Percentiles rank a stretch among this genome's conserved stretches.
Conservation (phyloP, 1,140 invertebrate species). For the Drosophila insularis region DNA sequence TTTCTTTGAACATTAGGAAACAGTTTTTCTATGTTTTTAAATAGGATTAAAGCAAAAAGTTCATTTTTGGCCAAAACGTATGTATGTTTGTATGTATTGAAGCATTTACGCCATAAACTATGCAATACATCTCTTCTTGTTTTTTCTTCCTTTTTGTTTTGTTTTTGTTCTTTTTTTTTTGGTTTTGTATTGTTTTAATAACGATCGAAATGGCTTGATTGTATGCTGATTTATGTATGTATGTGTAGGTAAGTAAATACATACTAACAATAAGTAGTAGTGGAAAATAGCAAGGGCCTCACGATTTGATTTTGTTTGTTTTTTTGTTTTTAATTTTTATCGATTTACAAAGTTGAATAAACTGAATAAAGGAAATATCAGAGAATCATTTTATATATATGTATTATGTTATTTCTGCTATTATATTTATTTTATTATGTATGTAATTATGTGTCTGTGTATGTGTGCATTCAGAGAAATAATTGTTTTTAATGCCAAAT, state of each 20-base stretch:
- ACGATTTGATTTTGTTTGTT: no score
- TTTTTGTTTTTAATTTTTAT: no score
- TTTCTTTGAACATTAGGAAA: constrained; percentile 66
- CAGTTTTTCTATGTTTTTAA: constrained; percentile 30
- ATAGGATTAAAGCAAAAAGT: constrained; percentile 43
- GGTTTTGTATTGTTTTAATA: constrained; percentile 31
- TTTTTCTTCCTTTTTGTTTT: not conserved
- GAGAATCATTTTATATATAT: not conserved
- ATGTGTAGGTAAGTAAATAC: constrained; percentile 11
- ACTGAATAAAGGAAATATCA: constrained; percentile 2
- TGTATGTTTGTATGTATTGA: not conserved
- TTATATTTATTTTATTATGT: not conserved
- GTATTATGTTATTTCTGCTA: not conserved
- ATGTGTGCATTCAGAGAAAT: not conserved
- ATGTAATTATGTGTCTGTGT: not conserved
- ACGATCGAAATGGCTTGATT: constrained; percentile 32
- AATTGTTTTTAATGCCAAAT: not conserved
- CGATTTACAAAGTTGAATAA: not conserved
- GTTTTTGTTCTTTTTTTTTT: not conserved
- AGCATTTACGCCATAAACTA: constrained; percentile 24
- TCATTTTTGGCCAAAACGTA: constrained; percentile 15
- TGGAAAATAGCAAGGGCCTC: not conserved
- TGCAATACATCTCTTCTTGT: constrained; percentile 19
- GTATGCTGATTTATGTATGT: constrained; percentile 26
- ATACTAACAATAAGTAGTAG: not conserved